Conservation (phyloP, 2,113 vertebrate species). For the Podarcis muralis region DNA sequence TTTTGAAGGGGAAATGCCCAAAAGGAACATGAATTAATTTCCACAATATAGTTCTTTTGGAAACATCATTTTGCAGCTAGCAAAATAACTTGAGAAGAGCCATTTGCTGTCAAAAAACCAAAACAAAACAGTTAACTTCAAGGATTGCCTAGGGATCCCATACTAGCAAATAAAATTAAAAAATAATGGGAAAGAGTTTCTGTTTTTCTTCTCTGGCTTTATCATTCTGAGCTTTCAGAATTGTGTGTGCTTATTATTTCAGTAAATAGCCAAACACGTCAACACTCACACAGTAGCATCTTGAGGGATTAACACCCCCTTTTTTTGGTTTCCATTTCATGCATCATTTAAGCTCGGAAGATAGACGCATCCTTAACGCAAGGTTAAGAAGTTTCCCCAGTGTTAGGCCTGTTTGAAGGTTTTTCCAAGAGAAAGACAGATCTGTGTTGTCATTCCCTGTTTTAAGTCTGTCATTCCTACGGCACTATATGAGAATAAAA, state of each 20-base stretch:
- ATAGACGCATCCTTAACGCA: neutral
- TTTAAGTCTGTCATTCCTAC: neutral
- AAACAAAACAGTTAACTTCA: neutral
- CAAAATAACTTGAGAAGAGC: neutral
- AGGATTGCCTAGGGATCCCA: neutral
- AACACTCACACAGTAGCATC: constrained; percentile 29
- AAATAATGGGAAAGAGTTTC: neutral
- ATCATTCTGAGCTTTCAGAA: constrained; percentile 23
- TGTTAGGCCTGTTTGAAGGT: neutral
- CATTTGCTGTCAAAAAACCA: neutral
- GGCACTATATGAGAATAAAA: neutral
- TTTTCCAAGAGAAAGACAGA: neutral
- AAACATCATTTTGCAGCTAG: neutral
- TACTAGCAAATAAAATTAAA: constrained; percentile 2
- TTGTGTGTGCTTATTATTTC: constrained; percentile 43
- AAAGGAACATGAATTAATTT: constrained; percentile 6
- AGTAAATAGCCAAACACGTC: constrained; percentile 29
- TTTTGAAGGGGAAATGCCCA: neutral
- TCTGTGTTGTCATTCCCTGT: neutral
- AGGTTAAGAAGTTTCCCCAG: constrained; percentile 36
- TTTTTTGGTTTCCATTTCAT: constrained; percentile 58
- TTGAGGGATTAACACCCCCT: constrained; percentile 11
- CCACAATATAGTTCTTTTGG: neutral
- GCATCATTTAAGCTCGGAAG: constrained; percentile 34
- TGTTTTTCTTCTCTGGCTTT: neutral